phyloP scores from a whole-genome alignment of 2,888 invertebrate genomes.

The Phyllotreta striolata region DNA sequence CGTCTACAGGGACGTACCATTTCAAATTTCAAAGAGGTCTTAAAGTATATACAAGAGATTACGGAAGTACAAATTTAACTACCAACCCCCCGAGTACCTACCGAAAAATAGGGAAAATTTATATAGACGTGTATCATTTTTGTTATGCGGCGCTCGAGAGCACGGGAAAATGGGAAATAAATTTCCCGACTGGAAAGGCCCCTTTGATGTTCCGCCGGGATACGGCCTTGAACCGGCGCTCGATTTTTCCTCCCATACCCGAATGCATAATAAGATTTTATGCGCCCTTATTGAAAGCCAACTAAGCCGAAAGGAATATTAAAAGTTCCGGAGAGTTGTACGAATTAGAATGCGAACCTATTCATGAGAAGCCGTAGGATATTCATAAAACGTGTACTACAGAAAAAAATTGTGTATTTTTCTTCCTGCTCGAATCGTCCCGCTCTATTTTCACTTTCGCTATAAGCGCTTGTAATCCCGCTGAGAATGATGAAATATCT shows the following conservation, averaged over 20 bases:
- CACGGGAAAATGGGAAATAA: no score
- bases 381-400: no score
- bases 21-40: background rate
- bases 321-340: slow-evolving; percentile 9
- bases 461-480: no score
- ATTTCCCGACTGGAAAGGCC: no score
- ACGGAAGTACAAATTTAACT: background rate
- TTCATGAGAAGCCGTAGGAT: slow-evolving; percentile 4
- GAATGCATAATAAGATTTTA: slow-evolving; percentile 25
- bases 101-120: no score
- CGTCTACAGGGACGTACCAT: background rate
- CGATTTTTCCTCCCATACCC: background rate
- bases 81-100: no score
- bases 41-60: background rate
- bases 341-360: background rate
- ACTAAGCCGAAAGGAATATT: slow-evolving; percentile 24
- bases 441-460: no score
- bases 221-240: slow-evolving; percentile 8
- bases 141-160: no score
- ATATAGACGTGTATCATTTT: no score
- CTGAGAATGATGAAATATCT: no score
- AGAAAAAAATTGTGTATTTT: no score
- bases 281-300: slow-evolving; percentile 24
- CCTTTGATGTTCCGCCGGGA: background rate
- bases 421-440: no score